These are phyloP conservation scores for Eumacrocentrus americanus DNA, from an alignment of 2,888 invertebrate species.

Conservation along the genomic window DNA sequence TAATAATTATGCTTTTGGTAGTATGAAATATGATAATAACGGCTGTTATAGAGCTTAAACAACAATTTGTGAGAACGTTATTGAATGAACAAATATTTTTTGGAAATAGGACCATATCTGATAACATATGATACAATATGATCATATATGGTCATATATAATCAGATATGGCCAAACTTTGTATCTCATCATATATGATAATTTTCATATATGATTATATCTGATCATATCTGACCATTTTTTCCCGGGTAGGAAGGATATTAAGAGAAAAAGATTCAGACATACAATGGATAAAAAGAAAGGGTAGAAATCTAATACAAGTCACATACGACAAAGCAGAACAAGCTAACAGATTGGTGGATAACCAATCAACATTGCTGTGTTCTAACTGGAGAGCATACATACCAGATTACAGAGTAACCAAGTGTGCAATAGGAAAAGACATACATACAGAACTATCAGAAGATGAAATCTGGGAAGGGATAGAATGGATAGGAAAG, in stretches of 20 bases:
- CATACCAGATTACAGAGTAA: slow-evolving; percentile 12
- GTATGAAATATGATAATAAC: too few relatives aligned
- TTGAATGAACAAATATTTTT: too few relatives aligned
- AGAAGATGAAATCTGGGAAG: slow-evolving; percentile 4
- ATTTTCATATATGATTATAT: not conserved
- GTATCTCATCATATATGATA: not conserved
- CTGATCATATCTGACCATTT: not conserved
- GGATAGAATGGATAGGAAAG: not conserved
- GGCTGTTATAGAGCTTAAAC: too few relatives aligned
- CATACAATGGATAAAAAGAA: not conserved
- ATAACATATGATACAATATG: slow-evolving; percentile 27
- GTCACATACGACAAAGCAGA: not conserved
- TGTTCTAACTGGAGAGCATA: slow-evolving; percentile 2
- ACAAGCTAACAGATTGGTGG: not conserved
- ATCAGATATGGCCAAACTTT: too few relatives aligned
- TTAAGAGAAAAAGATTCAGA: not conserved
- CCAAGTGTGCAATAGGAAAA: not conserved
- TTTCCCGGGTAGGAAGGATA: not conserved
- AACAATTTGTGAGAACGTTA: too few relatives aligned
- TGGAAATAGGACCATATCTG: too few relatives aligned
- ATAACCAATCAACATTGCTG: not conserved
- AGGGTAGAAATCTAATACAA: not conserved
- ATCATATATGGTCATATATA: too few relatives aligned
- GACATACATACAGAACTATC: not conserved
- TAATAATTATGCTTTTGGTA: too few relatives aligned